These are phyloP conservation scores for Trypoxylus dichotomus DNA, from an alignment of 1,140 invertebrate species.

Conservation along the genomic window DNA sequence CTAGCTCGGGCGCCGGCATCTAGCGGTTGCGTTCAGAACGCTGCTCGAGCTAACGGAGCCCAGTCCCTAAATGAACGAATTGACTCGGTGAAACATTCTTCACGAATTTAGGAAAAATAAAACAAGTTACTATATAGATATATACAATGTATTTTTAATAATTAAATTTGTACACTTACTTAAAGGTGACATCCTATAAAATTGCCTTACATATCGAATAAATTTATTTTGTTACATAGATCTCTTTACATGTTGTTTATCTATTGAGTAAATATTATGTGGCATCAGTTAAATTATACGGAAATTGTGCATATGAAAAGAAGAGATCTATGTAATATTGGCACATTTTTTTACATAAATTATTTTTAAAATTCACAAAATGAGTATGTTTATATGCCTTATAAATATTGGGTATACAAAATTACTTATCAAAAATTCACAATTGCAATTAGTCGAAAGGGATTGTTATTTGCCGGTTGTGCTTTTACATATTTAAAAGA, in stretches of 20 bases:
- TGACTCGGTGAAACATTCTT: not conserved
- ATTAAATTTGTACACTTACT: conserved; percentile 31
- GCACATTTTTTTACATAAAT: conserved; percentile 28
- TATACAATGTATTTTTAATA: conserved; percentile 28
- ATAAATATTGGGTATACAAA: no score
- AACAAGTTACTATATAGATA: conserved; percentile 3
- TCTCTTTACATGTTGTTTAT: not conserved
- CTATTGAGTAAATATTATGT: not conserved
- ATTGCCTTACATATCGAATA: conserved; percentile 21
- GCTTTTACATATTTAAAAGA: no score
- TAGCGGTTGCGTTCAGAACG: no score
- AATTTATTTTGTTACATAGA: conserved; percentile 17
- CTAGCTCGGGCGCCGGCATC: no score
- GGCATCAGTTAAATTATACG: not conserved
- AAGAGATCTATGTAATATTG: conserved; percentile 25
- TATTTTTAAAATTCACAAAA: not conserved
- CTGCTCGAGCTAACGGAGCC: no score
- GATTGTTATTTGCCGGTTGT: no score
- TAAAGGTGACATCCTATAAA: conserved; percentile 28
- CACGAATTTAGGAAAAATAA: not conserved
- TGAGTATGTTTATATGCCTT: not conserved
- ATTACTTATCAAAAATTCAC: no score
- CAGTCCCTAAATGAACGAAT: no score
- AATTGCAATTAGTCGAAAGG: no score
- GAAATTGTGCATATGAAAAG: conserved; percentile 14